Evolutionary conservation across 2,797 vertebrate species (phyloP), one percentile per base, ranked within the genome.

Genomic region (Anolis apletophallus): DNA sequence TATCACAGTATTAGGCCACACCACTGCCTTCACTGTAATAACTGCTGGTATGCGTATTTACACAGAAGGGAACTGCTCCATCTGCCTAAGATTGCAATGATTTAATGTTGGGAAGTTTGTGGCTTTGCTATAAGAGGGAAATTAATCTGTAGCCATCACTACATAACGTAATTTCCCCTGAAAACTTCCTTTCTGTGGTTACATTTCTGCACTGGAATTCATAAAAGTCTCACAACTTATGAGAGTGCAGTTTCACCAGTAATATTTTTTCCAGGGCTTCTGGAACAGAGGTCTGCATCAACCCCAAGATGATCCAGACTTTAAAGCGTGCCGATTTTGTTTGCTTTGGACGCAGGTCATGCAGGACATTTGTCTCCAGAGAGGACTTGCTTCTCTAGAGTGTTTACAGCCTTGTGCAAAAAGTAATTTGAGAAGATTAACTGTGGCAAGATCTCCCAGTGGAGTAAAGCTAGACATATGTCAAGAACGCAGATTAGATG

Each of bases 341-440:
- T 86, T 19, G 29, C 19, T 8, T 36, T 69, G 61, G 73, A 54
- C n/a, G 9, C 6, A 19, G 26, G 57, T 50, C 74, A 32, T 82
- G 34, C 68, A 40, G 40, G 61, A 82, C 72, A 81, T 68, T 40
- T 81, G 23, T 34, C 26, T 81, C 32, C 59, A 75, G n/a, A 64
- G 75, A 55, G 50, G 4, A 8, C 69, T 68, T 81, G 29, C 23
- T 16, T 78, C 36, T 32, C 67, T 79, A 52, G 46, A 71, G 36
- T 26, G 32, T 46, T 84, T 23, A 54, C n/a, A 83, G 19, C 17
- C 34, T 76, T 87, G 75, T 26, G 19, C 36, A 57, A 77, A 57
- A 57, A n/a, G 7, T 54, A 75, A 23, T 83, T 72, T 17, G 32
- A 67, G 32, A 83, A 68, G 81, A 83, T 78, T 83, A 87, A 61